Evolutionary conservation across 2,113 vertebrate species (phyloP).

Genomic region (Ochotona curzoniae): DNA sequence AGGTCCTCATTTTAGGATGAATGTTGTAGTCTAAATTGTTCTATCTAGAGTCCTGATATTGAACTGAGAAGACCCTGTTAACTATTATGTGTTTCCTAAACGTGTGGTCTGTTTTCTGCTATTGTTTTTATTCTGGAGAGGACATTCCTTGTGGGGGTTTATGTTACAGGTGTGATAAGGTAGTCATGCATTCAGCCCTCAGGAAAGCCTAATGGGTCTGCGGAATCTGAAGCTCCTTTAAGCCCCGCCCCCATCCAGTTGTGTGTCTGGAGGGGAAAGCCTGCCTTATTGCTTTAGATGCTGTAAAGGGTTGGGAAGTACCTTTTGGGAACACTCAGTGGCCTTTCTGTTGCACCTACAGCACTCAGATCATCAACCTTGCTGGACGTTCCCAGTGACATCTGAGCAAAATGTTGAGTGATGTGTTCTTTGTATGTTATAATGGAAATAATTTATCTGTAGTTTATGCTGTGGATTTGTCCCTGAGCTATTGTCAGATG

Average conservation of each 20-base stretch:
- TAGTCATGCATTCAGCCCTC: neutral
- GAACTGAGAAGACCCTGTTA: constrained; percentile 39
- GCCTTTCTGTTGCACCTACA: neutral
- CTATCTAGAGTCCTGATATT: neutral
- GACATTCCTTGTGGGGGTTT: neutral
- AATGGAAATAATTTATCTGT: neutral
- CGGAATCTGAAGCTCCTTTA: neutral
- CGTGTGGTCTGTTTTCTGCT: neutral
- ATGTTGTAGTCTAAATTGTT: neutral
- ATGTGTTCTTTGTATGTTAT: neutral
- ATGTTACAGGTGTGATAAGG: neutral
- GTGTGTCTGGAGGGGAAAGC: neutral
- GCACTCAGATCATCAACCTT: neutral
- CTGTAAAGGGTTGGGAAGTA: neutral
- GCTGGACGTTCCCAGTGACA: neutral
- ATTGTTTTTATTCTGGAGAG: neutral
- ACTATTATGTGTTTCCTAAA: neutral
- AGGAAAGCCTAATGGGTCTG: neutral
- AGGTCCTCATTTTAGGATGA: neutral
- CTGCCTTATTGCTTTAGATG: neutral
- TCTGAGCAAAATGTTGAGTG: constrained; percentile 6
- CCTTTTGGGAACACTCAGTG: neutral
- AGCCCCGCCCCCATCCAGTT: neutral
- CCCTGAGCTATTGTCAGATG: neutral
- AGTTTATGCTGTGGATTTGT: neutral